phyloP scores from a whole-genome alignment of 2,113 vertebrate genomes.

The Poicephalus gulielmi region DNA sequence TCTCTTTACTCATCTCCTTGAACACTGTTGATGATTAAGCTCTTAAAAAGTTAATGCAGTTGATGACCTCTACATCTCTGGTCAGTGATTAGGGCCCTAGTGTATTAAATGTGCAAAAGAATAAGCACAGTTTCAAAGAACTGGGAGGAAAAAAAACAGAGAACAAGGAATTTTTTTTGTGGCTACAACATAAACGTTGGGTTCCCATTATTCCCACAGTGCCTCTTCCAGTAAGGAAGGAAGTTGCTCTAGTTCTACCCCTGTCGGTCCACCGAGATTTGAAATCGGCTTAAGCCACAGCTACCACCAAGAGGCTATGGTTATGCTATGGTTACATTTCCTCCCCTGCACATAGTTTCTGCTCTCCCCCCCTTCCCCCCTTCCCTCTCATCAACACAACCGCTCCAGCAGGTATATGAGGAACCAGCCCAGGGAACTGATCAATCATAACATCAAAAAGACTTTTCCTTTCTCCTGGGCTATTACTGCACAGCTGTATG shows the following conservation, averaged over 20 bases:
- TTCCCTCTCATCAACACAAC: neutral
- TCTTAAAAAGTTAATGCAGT: slow-evolving; percentile 36
- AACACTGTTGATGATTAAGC: slow-evolving; percentile 56
- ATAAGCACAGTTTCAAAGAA: slow-evolving; percentile 37
- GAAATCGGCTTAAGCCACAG: slow-evolving; percentile 10
- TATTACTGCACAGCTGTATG: neutral
- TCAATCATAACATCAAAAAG: neutral
- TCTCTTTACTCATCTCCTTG: slow-evolving; percentile 51
- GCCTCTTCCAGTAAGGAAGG: slow-evolving; percentile 55
- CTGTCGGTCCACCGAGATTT: neutral
- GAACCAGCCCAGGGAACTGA: neutral
- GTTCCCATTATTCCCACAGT: slow-evolving; percentile 15
- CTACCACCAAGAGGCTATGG: neutral
- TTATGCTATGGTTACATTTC: neutral
- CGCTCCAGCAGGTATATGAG: accelerated
- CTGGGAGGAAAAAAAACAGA: neutral
- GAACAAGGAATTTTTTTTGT: slow-evolving; percentile 33
- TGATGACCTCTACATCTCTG: slow-evolving; percentile 36
- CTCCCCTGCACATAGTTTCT: neutral
- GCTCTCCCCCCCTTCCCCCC: neutral
- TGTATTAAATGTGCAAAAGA: neutral
- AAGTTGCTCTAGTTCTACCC: slow-evolving; percentile 20
- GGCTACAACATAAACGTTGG: slow-evolving; percentile 2
- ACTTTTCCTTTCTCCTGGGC: neutral
- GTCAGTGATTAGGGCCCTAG: slow-evolving; percentile 1